Conservation (phyloP, 2,797 vertebrate species). For the Semaprochilodus insignis region DNA sequence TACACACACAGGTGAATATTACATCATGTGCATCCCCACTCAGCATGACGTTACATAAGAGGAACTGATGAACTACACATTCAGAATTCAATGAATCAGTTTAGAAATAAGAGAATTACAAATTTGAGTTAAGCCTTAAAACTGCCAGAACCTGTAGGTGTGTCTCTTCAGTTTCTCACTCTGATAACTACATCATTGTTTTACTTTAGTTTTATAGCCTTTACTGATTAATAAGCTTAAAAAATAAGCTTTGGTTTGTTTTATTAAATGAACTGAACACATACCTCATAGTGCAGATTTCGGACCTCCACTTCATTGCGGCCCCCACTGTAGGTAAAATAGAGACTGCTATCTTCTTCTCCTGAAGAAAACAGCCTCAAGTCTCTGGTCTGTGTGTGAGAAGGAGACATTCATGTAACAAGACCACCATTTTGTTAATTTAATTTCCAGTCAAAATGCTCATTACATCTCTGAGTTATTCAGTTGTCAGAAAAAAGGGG, state of each 20-base stretch:
- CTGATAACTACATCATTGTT: neutral
- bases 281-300: conserved; percentile 91
- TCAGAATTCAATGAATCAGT: neutral
- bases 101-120: no score
- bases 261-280: neutral
- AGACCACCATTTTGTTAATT: no score
- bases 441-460: no score
- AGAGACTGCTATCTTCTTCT: conserved; percentile 92
- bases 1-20: conserved; percentile 13
- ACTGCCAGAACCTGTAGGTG: neutral
- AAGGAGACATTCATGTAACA: conserved; percentile 1
- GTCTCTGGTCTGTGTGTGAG: conserved; percentile 68
- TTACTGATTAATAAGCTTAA: neutral
- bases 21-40: neutral
- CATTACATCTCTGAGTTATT: no score
- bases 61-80: neutral
- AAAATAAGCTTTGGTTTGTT: no score
- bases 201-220: neutral
- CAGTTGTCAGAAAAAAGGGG: no score
- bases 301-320: conserved; percentile 89
- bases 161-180: neutral
- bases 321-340: conserved; percentile 92
- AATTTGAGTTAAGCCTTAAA: neutral
- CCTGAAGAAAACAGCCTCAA: conserved; percentile 83
- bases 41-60: neutral